Evolutionary conservation across 35 echinoderm and acorn worm genomes (phyloP).

Genomic region (Heliocidaris tuberculata): DNA sequence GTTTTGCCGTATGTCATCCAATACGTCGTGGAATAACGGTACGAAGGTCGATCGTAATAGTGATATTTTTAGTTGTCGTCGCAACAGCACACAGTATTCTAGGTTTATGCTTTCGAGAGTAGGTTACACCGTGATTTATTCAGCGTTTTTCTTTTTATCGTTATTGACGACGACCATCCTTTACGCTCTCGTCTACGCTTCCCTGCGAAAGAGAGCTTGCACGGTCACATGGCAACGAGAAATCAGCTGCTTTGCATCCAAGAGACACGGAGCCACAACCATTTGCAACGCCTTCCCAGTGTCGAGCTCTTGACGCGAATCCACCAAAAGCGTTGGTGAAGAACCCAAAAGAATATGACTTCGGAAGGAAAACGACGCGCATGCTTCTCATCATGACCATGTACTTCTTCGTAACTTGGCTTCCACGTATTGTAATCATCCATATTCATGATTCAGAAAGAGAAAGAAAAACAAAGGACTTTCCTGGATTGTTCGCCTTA

Average conservation of each 20-base stretch:
- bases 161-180: not conserved
- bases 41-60: too few species aligned
- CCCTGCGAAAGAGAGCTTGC: not conserved
- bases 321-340: not conserved
- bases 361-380: not conserved
- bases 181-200: slow-evolving; percentile 9
- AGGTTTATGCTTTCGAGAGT: not conserved
- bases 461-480: not conserved
- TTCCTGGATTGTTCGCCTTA: not conserved
- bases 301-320: not conserved
- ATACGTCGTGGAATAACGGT: too few species aligned
- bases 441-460: not conserved
- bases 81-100: not conserved
- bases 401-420: not conserved
- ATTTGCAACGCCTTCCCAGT: not conserved
- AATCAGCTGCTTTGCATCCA: not conserved
- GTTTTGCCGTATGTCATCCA: too few species aligned
- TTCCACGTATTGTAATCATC: not conserved
- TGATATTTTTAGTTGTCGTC: not conserved
- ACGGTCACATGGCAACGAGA: not conserved
- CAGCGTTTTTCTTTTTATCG: not conserved
- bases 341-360: not conserved
- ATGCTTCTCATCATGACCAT: slow-evolving; percentile 32
- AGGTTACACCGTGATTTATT: not conserved
- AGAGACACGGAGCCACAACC: not conserved